Evolutionary conservation across 2,113 vertebrate genomes (phyloP).

Genomic region (Cyphomyrus plagiostoma): DNA sequence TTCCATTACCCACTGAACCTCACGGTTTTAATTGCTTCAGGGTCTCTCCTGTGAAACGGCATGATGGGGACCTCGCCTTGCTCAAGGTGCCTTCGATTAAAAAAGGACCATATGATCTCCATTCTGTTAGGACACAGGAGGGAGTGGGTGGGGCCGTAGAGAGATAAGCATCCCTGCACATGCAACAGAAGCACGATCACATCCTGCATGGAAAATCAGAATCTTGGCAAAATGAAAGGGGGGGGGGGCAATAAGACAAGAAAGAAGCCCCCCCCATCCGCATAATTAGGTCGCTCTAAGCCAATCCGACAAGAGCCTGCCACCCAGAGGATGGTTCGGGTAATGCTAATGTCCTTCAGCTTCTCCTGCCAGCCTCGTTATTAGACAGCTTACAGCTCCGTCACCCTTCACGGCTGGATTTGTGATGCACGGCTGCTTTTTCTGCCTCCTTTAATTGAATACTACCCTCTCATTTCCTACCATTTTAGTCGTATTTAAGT

Average conservation of each 20-base stretch:
- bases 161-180: not conserved
- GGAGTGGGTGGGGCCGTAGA: not conserved
- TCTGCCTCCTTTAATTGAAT: conserved; percentile 22
- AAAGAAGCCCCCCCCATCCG: not conserved
- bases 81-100: not conserved
- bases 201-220: not conserved
- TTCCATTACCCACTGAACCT: not conserved
- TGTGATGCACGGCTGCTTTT: conserved; percentile 11
- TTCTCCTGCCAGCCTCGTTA: not conserved
- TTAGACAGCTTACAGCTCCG: not conserved
- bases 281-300: not conserved
- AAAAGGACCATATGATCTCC: not conserved
- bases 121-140: not conserved
- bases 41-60: not conserved
- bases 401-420: conserved; percentile 12
- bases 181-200: not conserved
- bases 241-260: not conserved
- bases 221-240: not conserved
- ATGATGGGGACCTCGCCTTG: not conserved
- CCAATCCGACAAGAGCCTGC: not conserved
- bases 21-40: not conserved
- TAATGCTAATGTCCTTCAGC: not conserved
- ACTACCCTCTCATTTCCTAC: conserved; percentile 10
- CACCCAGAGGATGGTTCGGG: not conserved
- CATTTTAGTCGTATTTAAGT: not conserved